Evolutionary conservation across 2,113 vertebrate species (phyloP).

Genomic region (Eurystomus gularis): DNA sequence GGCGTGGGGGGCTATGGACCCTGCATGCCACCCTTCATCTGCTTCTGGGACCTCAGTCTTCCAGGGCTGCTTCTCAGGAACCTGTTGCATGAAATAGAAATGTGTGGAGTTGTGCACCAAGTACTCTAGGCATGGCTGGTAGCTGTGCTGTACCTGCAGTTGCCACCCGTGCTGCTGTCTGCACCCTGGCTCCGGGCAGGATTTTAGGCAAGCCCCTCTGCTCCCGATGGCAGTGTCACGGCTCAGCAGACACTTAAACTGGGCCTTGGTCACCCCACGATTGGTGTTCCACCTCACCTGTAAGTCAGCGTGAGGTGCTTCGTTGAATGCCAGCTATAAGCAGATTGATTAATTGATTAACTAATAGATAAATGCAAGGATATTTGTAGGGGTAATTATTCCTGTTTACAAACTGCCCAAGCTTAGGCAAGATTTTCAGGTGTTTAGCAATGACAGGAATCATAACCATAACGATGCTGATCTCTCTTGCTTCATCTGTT

Average conservation of each 20-base stretch:
- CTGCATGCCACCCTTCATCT: background rate
- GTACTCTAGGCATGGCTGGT: background rate
- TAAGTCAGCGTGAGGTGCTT: background rate
- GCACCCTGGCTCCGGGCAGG: background rate
- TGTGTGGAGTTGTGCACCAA: accelerated
- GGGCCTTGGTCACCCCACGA: accelerated
- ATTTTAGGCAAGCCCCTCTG: background rate
- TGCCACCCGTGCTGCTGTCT: background rate
- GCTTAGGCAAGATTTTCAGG: background rate
- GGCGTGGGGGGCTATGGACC: background rate
- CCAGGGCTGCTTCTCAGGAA: background rate
- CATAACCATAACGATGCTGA: slow-evolving; percentile 40
- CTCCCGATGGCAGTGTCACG: accelerated
- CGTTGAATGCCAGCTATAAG: background rate
- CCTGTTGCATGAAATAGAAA: background rate
- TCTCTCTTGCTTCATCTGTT: slow-evolving; percentile 29
- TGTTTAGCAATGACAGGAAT: slow-evolving; percentile 52
- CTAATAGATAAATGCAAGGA: background rate
- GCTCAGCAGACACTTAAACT: background rate
- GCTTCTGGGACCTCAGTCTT: background rate
- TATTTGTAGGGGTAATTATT: slow-evolving; percentile 14
- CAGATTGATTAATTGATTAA: background rate
- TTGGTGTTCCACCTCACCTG: background rate
- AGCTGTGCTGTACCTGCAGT: background rate
- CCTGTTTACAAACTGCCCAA: slow-evolving; percentile 51